Percentiles rank a stretch among this genome's conserved stretches.
Evolutionary conservation across 37 sponge, comb jelly and placozoan species (phyloP).

Genomic region (Crambe crambe): DNA sequence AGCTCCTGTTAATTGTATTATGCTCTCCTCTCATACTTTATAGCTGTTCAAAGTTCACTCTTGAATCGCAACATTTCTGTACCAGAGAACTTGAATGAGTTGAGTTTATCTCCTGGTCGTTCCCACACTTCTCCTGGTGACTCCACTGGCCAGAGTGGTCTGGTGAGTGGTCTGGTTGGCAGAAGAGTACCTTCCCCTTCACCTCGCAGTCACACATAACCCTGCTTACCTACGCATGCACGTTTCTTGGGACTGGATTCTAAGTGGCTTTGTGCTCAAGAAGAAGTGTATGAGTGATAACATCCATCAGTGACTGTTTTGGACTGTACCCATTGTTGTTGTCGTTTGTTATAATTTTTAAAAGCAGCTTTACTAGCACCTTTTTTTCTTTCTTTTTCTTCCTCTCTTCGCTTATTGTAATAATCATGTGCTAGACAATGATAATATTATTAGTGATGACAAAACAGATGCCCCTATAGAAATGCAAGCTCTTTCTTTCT

Average conservation of each 20-base stretch:
- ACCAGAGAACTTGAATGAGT: conserved; percentile 25
- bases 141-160: neutral
- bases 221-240: too few relatives aligned
- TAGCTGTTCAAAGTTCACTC: neutral
- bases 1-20: too few relatives aligned
- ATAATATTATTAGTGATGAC: neutral
- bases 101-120: neutral
- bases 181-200: too few relatives aligned
- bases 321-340: neutral
- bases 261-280: too few relatives aligned
- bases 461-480: conserved; percentile 10
- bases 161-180: too few relatives aligned
- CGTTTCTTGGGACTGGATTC: too few relatives aligned
- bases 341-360: neutral
- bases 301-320: too few relatives aligned
- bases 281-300: too few relatives aligned
- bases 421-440: neutral
- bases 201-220: too few relatives aligned
- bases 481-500: neutral
- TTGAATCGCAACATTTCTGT: neutral
- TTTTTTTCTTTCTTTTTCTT: neutral
- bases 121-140: neutral
- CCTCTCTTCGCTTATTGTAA: neutral
- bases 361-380: neutral
- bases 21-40: neutral